A percentile compares a stretch with the other conserved stretches of the same genome.
Evolutionary conservation across 2,888 invertebrate genomes (phyloP).

Genomic region (Ophion costatus): DNA sequence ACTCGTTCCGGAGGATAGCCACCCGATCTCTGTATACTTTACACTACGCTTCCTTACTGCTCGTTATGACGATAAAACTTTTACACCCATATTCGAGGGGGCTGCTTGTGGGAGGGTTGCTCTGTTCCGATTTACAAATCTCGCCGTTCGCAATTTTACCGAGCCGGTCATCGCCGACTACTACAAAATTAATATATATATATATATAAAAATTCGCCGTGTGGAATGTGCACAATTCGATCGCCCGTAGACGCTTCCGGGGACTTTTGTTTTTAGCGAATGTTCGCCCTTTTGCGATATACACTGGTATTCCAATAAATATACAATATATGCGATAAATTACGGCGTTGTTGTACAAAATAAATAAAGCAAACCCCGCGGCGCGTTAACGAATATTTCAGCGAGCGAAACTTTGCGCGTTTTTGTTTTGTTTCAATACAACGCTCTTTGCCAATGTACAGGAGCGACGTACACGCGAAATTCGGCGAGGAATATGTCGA

Average conservation of each 20-base stretch:
- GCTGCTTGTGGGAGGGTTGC: constrained; percentile 21
- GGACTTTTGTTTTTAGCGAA: constrained; percentile 12
- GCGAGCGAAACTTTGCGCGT: background rate
- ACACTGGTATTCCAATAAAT: constrained; percentile 57
- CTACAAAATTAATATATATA: constrained; percentile 47
- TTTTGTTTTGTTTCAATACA: background rate
- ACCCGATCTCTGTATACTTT: constrained; percentile 70
- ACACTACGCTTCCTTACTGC: constrained; percentile 69
- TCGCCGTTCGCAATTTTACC: background rate
- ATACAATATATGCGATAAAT: constrained; percentile 55
- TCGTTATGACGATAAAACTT: constrained; percentile 77
- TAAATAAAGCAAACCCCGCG: constrained; percentile 56
- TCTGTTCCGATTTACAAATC: constrained; percentile 53
- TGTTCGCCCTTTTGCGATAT: constrained; percentile 27
- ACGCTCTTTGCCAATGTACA: constrained; percentile 31
- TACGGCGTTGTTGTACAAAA: constrained; percentile 48
- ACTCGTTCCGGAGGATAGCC: constrained; percentile 70
- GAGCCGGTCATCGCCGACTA: background rate
- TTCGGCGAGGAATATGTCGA: constrained; percentile 27
- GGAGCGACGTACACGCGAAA: constrained; percentile 17
- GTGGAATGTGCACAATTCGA: constrained; percentile 43
- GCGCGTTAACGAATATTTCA: background rate
- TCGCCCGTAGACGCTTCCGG: background rate
- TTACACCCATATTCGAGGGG: constrained; percentile 62
- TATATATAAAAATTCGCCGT: constrained; percentile 48